Percentiles rank a stretch among this genome's conserved stretches.
Conservation (phyloP, 2,797 vertebrate species). For the Pyrrhura leucotis region DNA sequence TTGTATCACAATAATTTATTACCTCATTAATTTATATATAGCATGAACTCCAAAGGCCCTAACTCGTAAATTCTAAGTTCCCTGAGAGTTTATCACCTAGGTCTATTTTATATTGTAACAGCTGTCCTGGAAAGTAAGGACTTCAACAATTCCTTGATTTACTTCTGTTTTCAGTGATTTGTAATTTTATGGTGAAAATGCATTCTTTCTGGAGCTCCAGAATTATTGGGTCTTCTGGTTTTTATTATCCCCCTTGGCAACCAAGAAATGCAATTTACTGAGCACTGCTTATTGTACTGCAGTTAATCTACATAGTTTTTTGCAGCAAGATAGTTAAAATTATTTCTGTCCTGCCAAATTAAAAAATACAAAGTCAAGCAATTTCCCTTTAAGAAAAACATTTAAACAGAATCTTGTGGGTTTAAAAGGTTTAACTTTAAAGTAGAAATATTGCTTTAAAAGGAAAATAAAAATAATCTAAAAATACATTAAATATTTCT, state of each 20-base stretch:
- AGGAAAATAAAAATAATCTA: background rate
- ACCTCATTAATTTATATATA: background rate
- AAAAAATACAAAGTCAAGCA: background rate
- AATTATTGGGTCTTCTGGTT: rapidly evolving
- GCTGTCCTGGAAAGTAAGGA: background rate
- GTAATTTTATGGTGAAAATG: background rate
- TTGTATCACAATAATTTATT: background rate
- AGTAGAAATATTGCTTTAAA: background rate
- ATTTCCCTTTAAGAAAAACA: background rate
- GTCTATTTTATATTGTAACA: background rate
- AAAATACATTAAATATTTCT: background rate
- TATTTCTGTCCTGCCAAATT: background rate
- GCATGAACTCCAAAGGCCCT: background rate
- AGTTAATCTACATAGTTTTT: background rate
- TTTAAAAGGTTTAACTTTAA: background rate
- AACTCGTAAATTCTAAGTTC: background rate
- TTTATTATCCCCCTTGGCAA: background rate
- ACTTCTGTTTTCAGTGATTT: background rate
- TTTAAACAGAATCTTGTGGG: background rate
- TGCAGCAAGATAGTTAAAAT: background rate
- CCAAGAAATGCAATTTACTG: background rate
- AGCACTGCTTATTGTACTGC: background rate
- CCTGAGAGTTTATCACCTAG: background rate
- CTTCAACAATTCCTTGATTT: background rate
- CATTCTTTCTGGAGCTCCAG: background rate